These are phyloP conservation scores for Eira barbara DNA, from an alignment of 2,113 vertebrate genomes.

Conservation along the genomic window DNA sequence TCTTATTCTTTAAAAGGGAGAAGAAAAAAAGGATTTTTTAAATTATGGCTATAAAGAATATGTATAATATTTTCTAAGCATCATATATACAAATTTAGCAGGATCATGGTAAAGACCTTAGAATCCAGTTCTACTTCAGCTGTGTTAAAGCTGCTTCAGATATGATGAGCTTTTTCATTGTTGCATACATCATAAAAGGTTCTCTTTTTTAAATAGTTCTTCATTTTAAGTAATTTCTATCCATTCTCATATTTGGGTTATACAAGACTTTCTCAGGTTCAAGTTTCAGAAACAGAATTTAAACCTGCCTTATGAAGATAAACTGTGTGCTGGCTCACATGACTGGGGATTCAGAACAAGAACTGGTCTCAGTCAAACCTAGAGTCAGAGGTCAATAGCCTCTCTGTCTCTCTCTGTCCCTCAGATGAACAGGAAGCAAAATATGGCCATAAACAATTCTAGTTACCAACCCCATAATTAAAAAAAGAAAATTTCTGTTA, in stretches of 20 bases:
- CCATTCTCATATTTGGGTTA: not conserved
- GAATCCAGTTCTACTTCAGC: not conserved
- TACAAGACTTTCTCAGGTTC: not conserved
- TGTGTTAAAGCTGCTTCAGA: not conserved
- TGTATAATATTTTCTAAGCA: not conserved
- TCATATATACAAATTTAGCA: not conserved
- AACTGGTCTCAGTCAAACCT: not conserved
- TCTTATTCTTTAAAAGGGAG: not conserved
- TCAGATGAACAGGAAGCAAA: not conserved
- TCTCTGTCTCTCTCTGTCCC: not conserved
- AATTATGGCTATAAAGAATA: not conserved
- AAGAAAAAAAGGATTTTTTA: not conserved
- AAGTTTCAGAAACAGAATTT: not conserved
- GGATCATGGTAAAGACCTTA: not conserved
- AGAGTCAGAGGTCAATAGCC: not conserved
- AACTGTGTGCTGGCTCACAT: not conserved
- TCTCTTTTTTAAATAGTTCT: not conserved
- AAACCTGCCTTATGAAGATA: not conserved
- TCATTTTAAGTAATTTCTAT: not conserved
- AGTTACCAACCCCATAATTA: not conserved
- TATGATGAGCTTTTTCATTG: not conserved
- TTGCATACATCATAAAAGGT: not conserved
- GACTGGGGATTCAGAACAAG: not conserved
- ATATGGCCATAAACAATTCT: not conserved
- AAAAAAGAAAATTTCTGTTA: not conserved